Base-by-base conservation (phyloP, 2,113 vertebrate genomes). In the Bufo bufo region DNA sequence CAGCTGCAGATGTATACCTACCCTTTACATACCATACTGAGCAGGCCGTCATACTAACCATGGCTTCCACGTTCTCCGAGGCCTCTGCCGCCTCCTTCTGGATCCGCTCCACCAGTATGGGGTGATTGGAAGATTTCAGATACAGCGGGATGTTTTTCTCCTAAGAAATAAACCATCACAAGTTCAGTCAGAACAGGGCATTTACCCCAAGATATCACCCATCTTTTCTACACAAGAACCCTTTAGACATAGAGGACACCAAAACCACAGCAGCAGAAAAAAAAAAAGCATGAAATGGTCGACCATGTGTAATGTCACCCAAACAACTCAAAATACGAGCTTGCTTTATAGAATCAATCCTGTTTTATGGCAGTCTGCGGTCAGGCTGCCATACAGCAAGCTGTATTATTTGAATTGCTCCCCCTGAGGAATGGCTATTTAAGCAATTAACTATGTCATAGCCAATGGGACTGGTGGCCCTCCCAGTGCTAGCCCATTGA, bases 141-240 rank as follows among this genome's bases (percentile, higher is more conserved):
- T 50, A 52, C 3, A 82, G 50, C 1, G 86, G 79, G 14, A 88
- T 88, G 45, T 88, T 83, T 33, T 83, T 88, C 58, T 88, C 86
- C 86, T 88, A 63, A 9, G 47, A 83, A 52, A 77, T 16, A 83
- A 47, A 83, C 4, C 1, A 8, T 47, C 1, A 47, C 16, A 49
- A 65, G 61, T 1, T 9, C 20, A 17, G 19, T 47, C 19, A 65
- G 43, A 3, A 66, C 11, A 2, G 47, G 4, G 61, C 0, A 43
- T 9, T 80, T 79, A 5, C 23, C 33, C 0, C 0, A 23, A 69
- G 66, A 3, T 43, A 52, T 20, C 75, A n/a, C 23, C 12, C 78
- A 61, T 12, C 17, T 2, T 61, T 0, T 11, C 17, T 2, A 49
- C 4, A 59, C 6, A 61, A 58, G 23, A 17, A 2, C 11, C 3